Conservation (phyloP, 2,888 invertebrate genomes). For the Malthinus flaveolus region DNA sequence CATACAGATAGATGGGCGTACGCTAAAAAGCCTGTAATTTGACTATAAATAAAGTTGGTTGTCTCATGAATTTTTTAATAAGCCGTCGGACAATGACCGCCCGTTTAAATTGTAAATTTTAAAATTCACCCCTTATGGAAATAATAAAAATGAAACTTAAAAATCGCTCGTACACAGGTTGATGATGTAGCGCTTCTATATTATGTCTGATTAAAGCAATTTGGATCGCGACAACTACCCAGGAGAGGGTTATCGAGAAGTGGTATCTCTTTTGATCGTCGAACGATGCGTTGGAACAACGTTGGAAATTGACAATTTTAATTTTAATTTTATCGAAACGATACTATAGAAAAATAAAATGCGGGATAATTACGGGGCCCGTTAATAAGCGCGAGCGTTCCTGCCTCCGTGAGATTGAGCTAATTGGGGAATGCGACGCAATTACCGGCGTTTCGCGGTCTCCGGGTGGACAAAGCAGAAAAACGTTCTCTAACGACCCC, state of each 20-base stretch:
- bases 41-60: slow-evolving; percentile 8
- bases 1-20: slow-evolving; percentile 13
- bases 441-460: slow-evolving; percentile 40
- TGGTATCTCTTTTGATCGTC: no score
- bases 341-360: slow-evolving; percentile 9
- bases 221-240: no score
- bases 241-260: no score
- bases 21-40: slow-evolving; percentile 19
- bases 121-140: slow-evolving; percentile 1
- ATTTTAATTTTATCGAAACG: no score
- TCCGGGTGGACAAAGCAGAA: slow-evolving; percentile 36
- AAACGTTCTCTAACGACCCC: slow-evolving; percentile 39
- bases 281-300: no score
- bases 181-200: no score
- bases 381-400: slow-evolving; percentile 47
- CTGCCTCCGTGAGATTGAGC: slow-evolving; percentile 45
- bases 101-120: slow-evolving; percentile 1
- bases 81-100: slow-evolving; percentile 13
- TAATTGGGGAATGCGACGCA: slow-evolving; percentile 48
- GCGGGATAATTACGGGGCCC: slow-evolving; percentile 41
- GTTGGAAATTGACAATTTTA: no score
- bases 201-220: no score
- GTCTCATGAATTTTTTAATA: slow-evolving; percentile 19
- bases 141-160: no score
- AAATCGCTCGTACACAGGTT: no score